Percentiles rank a stretch among this genome's conserved stretches.
These are phyloP conservation scores for Sicus ferrugineus DNA, from an alignment of 2,888 invertebrate species.

Conservation along the genomic window DNA sequence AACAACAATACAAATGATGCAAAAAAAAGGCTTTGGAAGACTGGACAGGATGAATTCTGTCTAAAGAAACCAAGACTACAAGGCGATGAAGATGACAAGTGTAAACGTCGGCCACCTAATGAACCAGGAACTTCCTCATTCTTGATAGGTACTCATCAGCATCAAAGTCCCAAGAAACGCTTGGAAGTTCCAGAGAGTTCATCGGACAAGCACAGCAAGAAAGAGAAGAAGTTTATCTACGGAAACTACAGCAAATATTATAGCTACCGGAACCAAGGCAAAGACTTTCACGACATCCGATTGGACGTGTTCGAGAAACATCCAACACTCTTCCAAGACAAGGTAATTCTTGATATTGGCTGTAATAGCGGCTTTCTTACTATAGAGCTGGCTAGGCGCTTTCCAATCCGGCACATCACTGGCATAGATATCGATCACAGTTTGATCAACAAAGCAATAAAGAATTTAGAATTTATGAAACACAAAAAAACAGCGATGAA, in stretches of 20 bases:
- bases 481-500: constrained; percentile 43
- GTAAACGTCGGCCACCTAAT: background rate
- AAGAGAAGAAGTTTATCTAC: constrained; percentile 51
- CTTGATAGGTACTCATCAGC: background rate
- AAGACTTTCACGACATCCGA: constrained; percentile 74
- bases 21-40: background rate
- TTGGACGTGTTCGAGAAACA: constrained; percentile 72
- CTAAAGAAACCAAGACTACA: background rate
- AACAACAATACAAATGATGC: background rate
- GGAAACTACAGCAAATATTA: constrained; percentile 72
- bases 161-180: constrained; percentile 45
- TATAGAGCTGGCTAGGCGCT: constrained; percentile 76
- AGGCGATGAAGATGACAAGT: background rate
- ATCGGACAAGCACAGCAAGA: background rate
- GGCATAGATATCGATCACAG: constrained; percentile 86
- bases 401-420: constrained; percentile 73
- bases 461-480: constrained; percentile 35
- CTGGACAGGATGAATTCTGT: background rate
- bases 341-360: constrained; percentile 84
- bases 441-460: constrained; percentile 67
- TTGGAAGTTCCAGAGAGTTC: constrained; percentile 29
- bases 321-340: constrained; percentile 74
- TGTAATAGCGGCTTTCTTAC: constrained; percentile 89
- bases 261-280: constrained; percentile 77
- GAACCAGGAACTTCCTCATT: background rate